Percentiles rank a stretch among this genome's conserved stretches.
These are phyloP conservation scores for Unio delphinus DNA, from an alignment of 2,888 invertebrate species.

Conservation along the genomic window DNA sequence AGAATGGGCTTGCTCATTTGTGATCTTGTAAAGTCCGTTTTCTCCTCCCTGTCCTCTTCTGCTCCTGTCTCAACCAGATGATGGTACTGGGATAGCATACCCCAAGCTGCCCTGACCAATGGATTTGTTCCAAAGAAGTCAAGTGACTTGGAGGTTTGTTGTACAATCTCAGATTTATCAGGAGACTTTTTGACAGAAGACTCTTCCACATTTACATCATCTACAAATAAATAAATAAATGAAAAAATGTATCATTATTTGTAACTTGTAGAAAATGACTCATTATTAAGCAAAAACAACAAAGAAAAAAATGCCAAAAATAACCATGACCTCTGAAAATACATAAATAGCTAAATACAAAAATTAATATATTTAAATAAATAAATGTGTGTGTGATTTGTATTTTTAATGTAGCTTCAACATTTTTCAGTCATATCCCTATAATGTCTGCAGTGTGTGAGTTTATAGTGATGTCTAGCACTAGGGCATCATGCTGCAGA, in stretches of 20 bases:
- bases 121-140: constrained; percentile 49
- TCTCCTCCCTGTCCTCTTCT: constrained; percentile 51
- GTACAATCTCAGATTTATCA: constrained; percentile 7
- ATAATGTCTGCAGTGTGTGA: too few species aligned
- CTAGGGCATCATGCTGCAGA: too few species aligned
- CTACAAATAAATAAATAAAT: constrained; percentile 14
- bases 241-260: constrained; percentile 1
- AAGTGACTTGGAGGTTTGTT: constrained; percentile 35
- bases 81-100: constrained; percentile 82
- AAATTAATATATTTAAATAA: too few species aligned
- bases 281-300: too few species aligned
- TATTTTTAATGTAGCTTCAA: too few species aligned
- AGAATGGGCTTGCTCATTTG: neutral
- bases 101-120: constrained; percentile 59
- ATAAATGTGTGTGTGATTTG: too few species aligned
- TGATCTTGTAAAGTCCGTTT: constrained; percentile 2
- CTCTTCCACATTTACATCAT: constrained; percentile 20
- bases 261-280: too few species aligned
- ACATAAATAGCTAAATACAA: too few species aligned
- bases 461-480: too few species aligned
- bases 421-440: too few species aligned
- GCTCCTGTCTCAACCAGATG: constrained; percentile 76
- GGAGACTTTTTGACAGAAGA: constrained; percentile 9
- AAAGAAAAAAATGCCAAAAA: too few species aligned
- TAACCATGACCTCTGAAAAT: too few species aligned